Base-by-base conservation (phyloP, 2,888 invertebrate species). In the Rambutsinella grinnellia region DNA sequence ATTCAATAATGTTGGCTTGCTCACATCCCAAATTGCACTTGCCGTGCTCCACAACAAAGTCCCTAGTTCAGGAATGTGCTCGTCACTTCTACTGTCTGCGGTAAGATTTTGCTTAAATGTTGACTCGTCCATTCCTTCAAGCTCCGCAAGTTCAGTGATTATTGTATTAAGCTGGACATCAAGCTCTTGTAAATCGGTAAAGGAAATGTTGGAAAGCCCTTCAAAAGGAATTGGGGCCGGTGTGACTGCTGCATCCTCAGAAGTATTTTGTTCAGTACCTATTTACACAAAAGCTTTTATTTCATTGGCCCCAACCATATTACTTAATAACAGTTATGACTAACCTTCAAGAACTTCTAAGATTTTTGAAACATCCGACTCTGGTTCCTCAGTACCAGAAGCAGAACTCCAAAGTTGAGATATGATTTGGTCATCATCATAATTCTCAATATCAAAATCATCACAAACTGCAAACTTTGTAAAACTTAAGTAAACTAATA, bases 301-400 rank as follows among this genome's bases (percentile, higher is more conserved):
- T 36, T 26, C 17, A 1, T 2, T 60, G 6, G n/a, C 36, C 60
- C 36, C 60, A 60, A 10, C 3, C 6, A 3, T 27, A 51, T 1
- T 51, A 27, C 10, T 5, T 17, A 10, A 27, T 17, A 26, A 19
- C 26, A 49, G 24, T 10, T 47, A n/a, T n/a, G n/a, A n/a, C 19
- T 57, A 57, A 67, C 67, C 67, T 57, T 67, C 67, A 3, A 67
- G 26, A 15, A 28, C 44, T 56, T 67, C 57, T 1, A 67, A 36
- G 17, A 67, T 67, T 6, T 54, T 26, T 10, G 57, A 17, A 1
- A 57, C 67, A 15, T 67, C 36, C 21, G 67, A 67, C 21, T 57
- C 67, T 10, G 19, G 21, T 2, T 54, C 54, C 8, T 13, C 27
- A 54, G 36, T 36, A 46, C 67, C 49, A 13, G 54, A 36, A 6